Evolutionary conservation across 2,113 vertebrate species (phyloP).

Genomic region (Brevimyrus niger): DNA sequence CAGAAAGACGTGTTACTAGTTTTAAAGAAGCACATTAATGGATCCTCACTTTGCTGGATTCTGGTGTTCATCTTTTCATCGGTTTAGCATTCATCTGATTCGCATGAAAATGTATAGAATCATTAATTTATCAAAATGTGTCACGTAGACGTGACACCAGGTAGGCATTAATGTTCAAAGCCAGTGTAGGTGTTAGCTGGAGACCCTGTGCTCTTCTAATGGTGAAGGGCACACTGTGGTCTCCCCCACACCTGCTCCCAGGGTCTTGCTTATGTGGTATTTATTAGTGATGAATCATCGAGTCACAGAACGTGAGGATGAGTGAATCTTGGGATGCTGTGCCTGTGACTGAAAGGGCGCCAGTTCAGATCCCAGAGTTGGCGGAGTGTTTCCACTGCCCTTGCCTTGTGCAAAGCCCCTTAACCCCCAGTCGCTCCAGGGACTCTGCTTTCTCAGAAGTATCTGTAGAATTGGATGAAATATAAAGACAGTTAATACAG

Average conservation of each 20-base stretch:
- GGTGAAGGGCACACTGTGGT: neutral
- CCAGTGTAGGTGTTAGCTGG: neutral
- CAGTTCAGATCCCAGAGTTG: neutral
- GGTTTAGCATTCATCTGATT: neutral
- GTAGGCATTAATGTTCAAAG: neutral
- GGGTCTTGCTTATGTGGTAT: neutral
- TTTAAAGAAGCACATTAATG: constrained; percentile 77
- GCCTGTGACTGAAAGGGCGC: neutral
- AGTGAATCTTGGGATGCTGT: neutral
- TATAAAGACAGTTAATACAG: neutral
- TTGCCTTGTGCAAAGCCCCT: neutral
- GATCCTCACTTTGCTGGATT: constrained; percentile 62
- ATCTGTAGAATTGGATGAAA: neutral
- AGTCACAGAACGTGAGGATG: neutral
- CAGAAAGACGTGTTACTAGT: constrained; percentile 77
- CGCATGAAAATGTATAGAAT: neutral
- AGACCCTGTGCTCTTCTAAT: neutral
- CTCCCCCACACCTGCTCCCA: neutral
- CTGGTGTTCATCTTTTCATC: neutral
- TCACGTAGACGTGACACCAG: neutral
- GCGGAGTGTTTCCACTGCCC: neutral
- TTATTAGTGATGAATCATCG: neutral
- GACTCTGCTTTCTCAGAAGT: neutral
- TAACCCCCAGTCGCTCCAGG: neutral
- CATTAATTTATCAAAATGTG: neutral